A percentile compares a stretch with the other conserved stretches of the same genome.
These are phyloP conservation scores for Seriola rivoliana DNA, from an alignment of 2,113 vertebrate species.

Conservation along the genomic window DNA sequence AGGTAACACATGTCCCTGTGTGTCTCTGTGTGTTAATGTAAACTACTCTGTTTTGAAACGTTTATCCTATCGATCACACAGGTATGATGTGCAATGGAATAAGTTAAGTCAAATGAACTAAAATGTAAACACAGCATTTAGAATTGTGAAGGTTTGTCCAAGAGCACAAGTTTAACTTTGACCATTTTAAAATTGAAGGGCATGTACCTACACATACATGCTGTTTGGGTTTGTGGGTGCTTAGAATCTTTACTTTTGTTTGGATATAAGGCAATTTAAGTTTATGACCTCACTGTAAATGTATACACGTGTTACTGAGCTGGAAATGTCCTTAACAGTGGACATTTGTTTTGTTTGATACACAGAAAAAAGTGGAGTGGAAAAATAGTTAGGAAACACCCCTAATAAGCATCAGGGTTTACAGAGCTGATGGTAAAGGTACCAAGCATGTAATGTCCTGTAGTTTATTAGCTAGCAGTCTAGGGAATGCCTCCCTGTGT, in stretches of 20 bases:
- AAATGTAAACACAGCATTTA: neutral
- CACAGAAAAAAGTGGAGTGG: slow-evolving; percentile 23
- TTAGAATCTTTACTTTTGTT: neutral
- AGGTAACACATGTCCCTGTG: slow-evolving; percentile 54
- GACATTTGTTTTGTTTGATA: neutral
- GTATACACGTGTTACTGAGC: neutral
- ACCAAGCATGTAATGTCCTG: slow-evolving; percentile 73
- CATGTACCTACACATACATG: neutral
- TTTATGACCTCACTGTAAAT: neutral
- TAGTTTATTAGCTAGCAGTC: slow-evolving; percentile 71
- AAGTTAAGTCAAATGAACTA: neutral
- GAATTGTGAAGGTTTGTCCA: neutral
- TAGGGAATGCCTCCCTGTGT: slow-evolving; percentile 71
- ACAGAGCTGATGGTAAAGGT: slow-evolving; percentile 58
- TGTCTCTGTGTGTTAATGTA: neutral
- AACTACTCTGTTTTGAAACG: neutral
- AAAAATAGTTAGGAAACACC: slow-evolving; percentile 63
- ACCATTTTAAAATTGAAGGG: neutral
- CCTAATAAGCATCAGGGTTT: slow-evolving; percentile 29
- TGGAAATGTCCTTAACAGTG: neutral
- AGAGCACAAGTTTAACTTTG: neutral
- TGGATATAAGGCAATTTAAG: neutral
- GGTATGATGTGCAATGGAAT: neutral
- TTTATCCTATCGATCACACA: too few species aligned
- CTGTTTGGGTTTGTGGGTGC: neutral